These are phyloP conservation scores for Troides helena DNA, from an alignment of 2,888 invertebrate species.

Conservation along the genomic window DNA sequence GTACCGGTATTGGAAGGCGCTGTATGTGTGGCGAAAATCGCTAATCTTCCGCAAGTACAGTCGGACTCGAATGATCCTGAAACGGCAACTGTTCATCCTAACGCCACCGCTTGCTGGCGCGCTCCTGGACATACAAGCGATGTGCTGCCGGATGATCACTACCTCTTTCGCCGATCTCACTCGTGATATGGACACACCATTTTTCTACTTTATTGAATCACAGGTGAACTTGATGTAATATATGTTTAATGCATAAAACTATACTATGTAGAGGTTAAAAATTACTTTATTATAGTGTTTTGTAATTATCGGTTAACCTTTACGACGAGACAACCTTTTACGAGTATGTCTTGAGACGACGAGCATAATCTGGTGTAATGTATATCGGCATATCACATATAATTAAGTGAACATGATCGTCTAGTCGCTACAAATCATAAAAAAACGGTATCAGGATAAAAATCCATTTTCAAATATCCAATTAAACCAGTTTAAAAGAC, in stretches of 20 bases:
- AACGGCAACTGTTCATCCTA: constrained; percentile 86
- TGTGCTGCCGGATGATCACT: constrained; percentile 83
- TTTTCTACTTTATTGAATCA: constrained; percentile 86
- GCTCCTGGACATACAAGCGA: constrained; percentile 84
- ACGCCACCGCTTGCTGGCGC: constrained; percentile 86
- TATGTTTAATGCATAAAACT: not conserved
- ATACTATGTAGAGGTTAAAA: too few species aligned
- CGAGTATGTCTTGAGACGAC: too few species aligned
- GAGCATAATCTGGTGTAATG: too few species aligned
- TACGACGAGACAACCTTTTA: too few species aligned
- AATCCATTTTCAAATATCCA: too few species aligned
- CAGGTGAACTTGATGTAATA: constrained; percentile 68
- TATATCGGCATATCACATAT: too few species aligned
- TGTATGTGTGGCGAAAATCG: constrained; percentile 89
- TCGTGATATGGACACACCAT: constrained; percentile 69
- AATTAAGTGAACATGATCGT: too few species aligned
- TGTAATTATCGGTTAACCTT: too few species aligned
- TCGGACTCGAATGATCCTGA: constrained; percentile 79
- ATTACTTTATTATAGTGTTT: too few species aligned
- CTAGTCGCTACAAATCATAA: too few species aligned
- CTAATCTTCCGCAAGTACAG: constrained; percentile 85
- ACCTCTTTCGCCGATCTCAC: constrained; percentile 82
- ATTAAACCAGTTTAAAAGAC: too few species aligned
- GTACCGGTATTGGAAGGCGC: constrained; percentile 89
- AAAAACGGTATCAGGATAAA: too few species aligned